Percentiles rank a stretch among this genome's conserved stretches.
These are phyloP conservation scores for Escarpia spicata DNA, from an alignment of 2,888 invertebrate species.

Conservation along the genomic window DNA sequence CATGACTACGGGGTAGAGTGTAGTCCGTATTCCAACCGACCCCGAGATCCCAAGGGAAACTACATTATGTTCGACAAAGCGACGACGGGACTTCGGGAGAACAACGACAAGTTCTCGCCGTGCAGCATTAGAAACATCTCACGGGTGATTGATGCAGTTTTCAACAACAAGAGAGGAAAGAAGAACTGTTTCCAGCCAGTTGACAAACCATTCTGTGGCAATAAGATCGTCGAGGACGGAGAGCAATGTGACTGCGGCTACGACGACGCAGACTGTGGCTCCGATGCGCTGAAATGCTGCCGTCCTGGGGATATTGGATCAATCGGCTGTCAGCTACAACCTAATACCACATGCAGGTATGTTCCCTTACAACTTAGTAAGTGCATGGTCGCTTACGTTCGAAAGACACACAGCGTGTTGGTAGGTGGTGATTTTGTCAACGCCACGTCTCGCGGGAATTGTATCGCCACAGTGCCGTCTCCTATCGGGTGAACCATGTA, in stretches of 20 bases:
- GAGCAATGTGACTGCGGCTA: conserved; percentile 99
- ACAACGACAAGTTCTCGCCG: conserved; percentile 95
- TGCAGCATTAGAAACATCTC: conserved; percentile 96
- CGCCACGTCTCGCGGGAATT: too few species aligned
- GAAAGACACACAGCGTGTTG: too few species aligned
- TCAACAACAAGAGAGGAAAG: conserved; percentile 82
- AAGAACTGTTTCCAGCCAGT: conserved; percentile 81
- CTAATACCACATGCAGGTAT: not conserved
- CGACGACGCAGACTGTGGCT: conserved; percentile 84
- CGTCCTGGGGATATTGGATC: not conserved
- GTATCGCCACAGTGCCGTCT: too few species aligned
- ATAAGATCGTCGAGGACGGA: conserved; percentile 91
- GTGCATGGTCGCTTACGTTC: too few species aligned
- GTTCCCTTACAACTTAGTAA: not conserved
- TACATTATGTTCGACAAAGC: conserved; percentile 99
- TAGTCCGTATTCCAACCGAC: conserved; percentile 54
- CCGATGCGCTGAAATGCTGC: conserved; percentile 75
- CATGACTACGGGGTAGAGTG: conserved; percentile 78
- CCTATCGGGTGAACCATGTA: too few species aligned
- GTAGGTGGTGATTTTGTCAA: too few species aligned
- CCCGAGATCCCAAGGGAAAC: conserved; percentile 90
- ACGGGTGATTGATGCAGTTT: conserved; percentile 77
- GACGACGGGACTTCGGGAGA: conserved; percentile 95
- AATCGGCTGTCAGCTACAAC: not conserved
- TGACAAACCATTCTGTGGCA: conserved; percentile 97